Conservation (phyloP, 1,140 invertebrate genomes). For the Penaeus vannamei region DNA sequence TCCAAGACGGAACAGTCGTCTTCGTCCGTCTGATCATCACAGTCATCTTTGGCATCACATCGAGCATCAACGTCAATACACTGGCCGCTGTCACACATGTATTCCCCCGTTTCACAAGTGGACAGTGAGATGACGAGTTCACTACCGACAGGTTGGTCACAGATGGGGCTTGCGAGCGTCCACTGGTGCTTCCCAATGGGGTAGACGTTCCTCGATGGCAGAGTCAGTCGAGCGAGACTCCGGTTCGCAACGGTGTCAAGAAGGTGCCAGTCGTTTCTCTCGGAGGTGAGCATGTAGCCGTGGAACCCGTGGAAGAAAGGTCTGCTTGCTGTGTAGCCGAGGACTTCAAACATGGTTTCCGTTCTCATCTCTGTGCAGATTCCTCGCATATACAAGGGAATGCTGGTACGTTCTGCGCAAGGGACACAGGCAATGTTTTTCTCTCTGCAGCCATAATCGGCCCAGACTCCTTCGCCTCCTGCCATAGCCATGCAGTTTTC, state of each 20-base stretch:
- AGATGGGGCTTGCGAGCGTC: constrained; percentile 24
- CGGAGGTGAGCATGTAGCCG: constrained; percentile 32
- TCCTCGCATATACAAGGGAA: background rate
- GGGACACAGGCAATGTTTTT: background rate
- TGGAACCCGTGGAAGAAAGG: constrained; percentile 55
- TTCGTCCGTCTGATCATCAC: constrained; percentile 46
- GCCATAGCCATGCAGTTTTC: constrained; percentile 39
- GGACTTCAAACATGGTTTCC: constrained; percentile 21
- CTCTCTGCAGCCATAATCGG: background rate
- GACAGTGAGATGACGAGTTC: constrained; percentile 31
- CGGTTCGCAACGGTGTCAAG: constrained; percentile 24
- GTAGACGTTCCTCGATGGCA: constrained; percentile 34
- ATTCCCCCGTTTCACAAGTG: constrained; percentile 10
- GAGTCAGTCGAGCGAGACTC: background rate
- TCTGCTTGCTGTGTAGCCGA: background rate
- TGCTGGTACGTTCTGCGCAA: background rate
- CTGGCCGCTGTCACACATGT: constrained; percentile 53
- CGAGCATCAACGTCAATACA: constrained; percentile 43
- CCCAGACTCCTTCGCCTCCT: background rate
- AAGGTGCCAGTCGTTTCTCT: constrained; percentile 17
- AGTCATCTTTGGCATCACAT: constrained; percentile 55
- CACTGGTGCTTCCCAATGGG: constrained; percentile 42
- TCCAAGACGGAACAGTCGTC: constrained; percentile 51
- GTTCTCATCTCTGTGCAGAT: background rate
- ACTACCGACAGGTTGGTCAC: constrained; percentile 8